phyloP scores from a whole-genome alignment of 2,797 vertebrate genomes.

The Clarias platycephalus region DNA sequence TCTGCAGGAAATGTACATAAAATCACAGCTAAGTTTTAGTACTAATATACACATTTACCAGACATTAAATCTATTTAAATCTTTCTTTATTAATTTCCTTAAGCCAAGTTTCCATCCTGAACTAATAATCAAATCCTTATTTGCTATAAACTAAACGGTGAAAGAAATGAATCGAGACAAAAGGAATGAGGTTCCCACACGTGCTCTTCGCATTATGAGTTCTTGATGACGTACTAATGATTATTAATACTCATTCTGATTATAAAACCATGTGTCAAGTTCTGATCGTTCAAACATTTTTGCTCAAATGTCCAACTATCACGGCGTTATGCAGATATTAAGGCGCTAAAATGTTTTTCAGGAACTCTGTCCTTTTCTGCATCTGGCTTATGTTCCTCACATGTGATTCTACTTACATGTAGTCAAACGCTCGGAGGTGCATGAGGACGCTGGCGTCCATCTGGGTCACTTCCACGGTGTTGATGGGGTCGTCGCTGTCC shows the following conservation, averaged over 20 bases:
- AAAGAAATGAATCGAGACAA: not conserved
- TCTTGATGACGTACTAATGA: not conserved
- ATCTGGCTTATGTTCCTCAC: not conserved
- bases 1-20: not conserved
- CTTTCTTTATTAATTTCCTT: not conserved
- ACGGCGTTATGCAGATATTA: not conserved
- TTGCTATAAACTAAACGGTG: not conserved
- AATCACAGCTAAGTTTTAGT: not conserved
- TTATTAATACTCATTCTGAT: not conserved
- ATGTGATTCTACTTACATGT: slow-evolving; percentile 76
- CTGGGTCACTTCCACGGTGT: slow-evolving; percentile 86
- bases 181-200: not conserved
- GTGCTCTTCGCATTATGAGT: not conserved
- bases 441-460: slow-evolving; percentile 98
- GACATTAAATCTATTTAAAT: not conserved
- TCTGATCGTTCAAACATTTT: not conserved
- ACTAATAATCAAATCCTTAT: not conserved
- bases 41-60: not conserved
- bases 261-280: not conserved
- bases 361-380: not conserved
- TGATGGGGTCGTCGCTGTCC: slow-evolving; percentile 62
- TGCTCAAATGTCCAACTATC: not conserved
- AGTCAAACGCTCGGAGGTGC: slow-evolving; percentile 93
- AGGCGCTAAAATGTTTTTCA: not conserved
- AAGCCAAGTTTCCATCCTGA: not conserved